Percentiles rank a stretch among this genome's conserved stretches.
These are phyloP conservation scores for Rachycentron canadum DNA, from an alignment of 2,797 vertebrate genomes.

Conservation along the genomic window DNA sequence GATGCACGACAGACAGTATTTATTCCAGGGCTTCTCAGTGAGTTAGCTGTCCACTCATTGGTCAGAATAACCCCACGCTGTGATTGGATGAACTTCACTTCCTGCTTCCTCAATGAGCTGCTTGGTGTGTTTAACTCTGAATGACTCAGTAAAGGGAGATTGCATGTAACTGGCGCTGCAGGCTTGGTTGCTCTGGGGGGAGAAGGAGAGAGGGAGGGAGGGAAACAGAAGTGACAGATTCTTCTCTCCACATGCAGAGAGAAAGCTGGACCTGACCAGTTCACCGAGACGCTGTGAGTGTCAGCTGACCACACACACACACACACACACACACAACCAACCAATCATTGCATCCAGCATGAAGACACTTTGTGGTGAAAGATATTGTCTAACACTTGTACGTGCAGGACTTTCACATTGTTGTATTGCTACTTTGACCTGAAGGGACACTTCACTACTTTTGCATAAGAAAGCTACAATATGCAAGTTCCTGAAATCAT, in stretches of 20 bases:
- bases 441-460: not conserved
- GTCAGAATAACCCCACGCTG: conserved; percentile 18
- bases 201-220: conserved; percentile 13
- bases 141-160: conserved; percentile 24
- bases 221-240: conserved; percentile 76
- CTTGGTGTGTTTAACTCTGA: conserved; percentile 52
- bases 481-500: not conserved
- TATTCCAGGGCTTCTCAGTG: not conserved
- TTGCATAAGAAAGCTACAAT: not conserved
- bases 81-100: conserved; percentile 21
- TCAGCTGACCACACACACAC: conserved; percentile 49
- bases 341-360: no score
- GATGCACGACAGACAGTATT: no score
- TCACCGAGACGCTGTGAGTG: conserved; percentile 79
- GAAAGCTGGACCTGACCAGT: conserved; percentile 73
- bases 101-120: conserved; percentile 37
- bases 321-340: conserved; percentile 35
- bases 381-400: not conserved
- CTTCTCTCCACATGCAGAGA: conserved; percentile 79
- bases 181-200: conserved; percentile 1
- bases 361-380: no score
- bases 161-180: conserved; percentile 25
- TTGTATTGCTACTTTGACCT: not conserved
- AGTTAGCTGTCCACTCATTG: conserved; percentile 2
- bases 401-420: not conserved